Base-by-base conservation (phyloP, 2,113 vertebrate genomes). In the Sander vitreus region DNA sequence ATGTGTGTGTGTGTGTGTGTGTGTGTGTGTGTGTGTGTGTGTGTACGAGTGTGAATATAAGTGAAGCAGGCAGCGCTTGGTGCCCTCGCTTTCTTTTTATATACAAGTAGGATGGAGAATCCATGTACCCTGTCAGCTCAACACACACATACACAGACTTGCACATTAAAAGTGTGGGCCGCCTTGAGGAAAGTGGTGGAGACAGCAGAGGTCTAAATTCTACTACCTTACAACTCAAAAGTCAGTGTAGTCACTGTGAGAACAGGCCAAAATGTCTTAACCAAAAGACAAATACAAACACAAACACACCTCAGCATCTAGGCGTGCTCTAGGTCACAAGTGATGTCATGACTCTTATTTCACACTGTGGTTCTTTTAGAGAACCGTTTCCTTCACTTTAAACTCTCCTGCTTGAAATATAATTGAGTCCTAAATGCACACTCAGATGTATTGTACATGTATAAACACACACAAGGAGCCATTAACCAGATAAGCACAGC, bases 81-180 rank as follows among this genome's bases (percentile, higher is more conserved):
- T 81, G 77, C 45, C 72, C 59, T 83, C 58, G 51, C 85, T 76
- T 85, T 82, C 81, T 81, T 86, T 88, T 83, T 92, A 86, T 91
- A 87, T 48, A 79, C 67, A 58, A 81, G 83, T 66, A 83, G 79
- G 73, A 94, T 94, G 90, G 92, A 93, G 78, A 94, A 90, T 84
- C 82, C 89, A 73, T 93, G 93, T 94, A 88, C 39, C 57, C 81
- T 91, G 89, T 93, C 92, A 92, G 73, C 63, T 60, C 23, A 50
- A 81, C 62, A 67, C 67, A 68, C 59, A 81, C 71, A 67, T 67
- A 69, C 25, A 60, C 75, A 67, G 33, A 80, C 18, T 5, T 59
- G n/a, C 39, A 74, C 27, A 78, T 54, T 75, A 71, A 57, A 86
- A 88, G 69, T 70, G 84, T n/a, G 58, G 75, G 64, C 76, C 54